phyloP scores from a whole-genome alignment of 30 jellyfish, hydroid and myxozoan species.

The Hydractinia echinata region DNA sequence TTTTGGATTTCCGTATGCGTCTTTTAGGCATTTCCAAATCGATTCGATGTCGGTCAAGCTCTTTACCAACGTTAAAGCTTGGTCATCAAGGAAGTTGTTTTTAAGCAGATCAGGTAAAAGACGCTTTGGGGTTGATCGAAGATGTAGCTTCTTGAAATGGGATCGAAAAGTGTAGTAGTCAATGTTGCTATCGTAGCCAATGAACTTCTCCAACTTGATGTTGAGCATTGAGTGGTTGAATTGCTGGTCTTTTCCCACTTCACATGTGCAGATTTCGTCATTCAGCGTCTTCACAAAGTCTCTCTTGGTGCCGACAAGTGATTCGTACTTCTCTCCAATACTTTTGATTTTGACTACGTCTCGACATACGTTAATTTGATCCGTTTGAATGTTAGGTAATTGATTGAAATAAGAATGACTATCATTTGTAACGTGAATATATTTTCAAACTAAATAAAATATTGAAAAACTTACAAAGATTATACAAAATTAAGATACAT shows the following conservation, averaged over 20 bases:
- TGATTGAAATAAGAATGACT: too few relatives aligned
- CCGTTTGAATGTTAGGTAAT: too few relatives aligned
- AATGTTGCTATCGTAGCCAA: not conserved
- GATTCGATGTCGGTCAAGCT: constrained; percentile 20
- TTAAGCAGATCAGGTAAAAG: constrained; percentile 8
- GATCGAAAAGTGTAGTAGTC: constrained; percentile 15
- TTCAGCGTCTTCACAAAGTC: not conserved
- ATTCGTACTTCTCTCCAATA: constrained; percentile 10
- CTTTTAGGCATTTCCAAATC: constrained; percentile 19
- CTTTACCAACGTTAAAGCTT: not conserved
- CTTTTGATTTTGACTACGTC: not conserved
- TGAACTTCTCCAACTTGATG: not conserved
- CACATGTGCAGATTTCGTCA: not conserved
- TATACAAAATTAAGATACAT: not conserved
- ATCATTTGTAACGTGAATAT: too few relatives aligned
- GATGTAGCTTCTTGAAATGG: not conserved
- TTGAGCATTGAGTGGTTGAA: constrained; percentile 12
- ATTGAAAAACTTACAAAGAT: not conserved
- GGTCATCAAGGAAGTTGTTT: not conserved
- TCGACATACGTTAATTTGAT: too few relatives aligned
- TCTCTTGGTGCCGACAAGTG: not conserved
- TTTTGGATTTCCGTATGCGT: constrained; percentile 8
- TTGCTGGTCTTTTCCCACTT: not conserved
- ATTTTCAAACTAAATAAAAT: too few relatives aligned
- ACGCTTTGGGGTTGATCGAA: constrained; percentile 1